Percentiles rank a stretch among this genome's conserved stretches.
phyloP scores from a whole-genome alignment of 1,140 invertebrate genomes.

The Microplitis demolitor region DNA sequence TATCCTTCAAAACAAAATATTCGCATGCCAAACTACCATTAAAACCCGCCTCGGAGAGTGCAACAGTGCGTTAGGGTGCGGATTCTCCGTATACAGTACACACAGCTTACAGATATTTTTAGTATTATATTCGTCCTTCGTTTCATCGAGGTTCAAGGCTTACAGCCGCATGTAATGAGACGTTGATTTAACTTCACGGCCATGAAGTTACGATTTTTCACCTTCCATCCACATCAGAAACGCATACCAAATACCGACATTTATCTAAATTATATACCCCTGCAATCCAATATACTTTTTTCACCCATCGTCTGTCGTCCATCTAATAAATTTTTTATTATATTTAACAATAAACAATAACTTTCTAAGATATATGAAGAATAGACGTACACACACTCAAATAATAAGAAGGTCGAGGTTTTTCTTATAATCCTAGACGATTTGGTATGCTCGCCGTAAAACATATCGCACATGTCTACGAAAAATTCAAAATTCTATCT shows the following conservation, averaged over 20 bases:
- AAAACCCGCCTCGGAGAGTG: slow-evolving; percentile 36
- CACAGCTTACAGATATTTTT: slow-evolving; percentile 46
- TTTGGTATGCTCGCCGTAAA: background rate
- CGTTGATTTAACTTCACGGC: slow-evolving; percentile 8
- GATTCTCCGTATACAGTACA: slow-evolving; percentile 27
- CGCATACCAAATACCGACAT: background rate
- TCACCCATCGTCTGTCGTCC: no score
- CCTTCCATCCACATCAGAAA: no score
- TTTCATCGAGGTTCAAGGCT: slow-evolving; percentile 50
- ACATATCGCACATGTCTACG: background rate
- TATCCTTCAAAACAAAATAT: slow-evolving; percentile 31
- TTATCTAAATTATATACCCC: background rate
- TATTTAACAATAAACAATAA: no score
- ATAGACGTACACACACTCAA: background rate
- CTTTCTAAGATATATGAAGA: no score
- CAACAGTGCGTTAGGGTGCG: slow-evolving; percentile 44
- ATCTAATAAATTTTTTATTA: no score
- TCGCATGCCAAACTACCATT: slow-evolving; percentile 46
- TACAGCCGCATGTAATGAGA: slow-evolving; percentile 5
- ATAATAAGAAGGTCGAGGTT: background rate
- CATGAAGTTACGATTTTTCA: background rate
- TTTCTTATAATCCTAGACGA: background rate
- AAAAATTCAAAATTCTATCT: background rate
- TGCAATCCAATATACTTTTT: background rate
- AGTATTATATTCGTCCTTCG: slow-evolving; percentile 50